Evolutionary conservation across 2,797 vertebrate species (phyloP).

Genomic region (Falco naumanni): DNA sequence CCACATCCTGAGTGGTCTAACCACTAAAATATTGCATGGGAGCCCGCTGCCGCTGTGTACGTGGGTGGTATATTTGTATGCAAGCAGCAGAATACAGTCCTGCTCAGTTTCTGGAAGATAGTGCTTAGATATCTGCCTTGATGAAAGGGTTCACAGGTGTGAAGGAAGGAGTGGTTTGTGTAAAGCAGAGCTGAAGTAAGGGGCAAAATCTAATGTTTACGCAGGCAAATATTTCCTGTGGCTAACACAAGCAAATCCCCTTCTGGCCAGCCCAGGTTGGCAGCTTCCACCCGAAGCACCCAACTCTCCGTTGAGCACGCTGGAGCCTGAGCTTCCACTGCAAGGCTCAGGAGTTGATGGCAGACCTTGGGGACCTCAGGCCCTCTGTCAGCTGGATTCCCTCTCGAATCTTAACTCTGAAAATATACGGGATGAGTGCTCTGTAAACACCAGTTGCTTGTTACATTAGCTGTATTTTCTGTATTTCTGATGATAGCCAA

Average conservation of each 20-base stretch:
- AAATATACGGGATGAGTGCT: background rate
- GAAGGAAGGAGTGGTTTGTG: background rate
- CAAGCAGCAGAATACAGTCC: accelerated
- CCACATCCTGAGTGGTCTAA: slow-evolving; percentile 55
- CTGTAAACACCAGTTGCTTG: accelerated
- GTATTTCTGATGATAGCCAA: background rate
- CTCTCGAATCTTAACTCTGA: background rate
- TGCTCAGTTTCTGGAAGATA: background rate
- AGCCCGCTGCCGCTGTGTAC: background rate
- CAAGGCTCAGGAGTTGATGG: background rate
- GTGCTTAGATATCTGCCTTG: background rate
- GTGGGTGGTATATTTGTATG: background rate
- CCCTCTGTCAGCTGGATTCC: background rate
- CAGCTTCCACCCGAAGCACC: background rate
- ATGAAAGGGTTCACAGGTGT: background rate
- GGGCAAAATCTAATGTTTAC: background rate
- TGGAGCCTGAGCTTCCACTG: background rate
- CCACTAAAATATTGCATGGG: background rate
- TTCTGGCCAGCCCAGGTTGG: background rate
- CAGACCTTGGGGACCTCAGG: accelerated
- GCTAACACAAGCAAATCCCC: background rate
- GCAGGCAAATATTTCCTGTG: background rate
- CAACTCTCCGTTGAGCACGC: background rate
- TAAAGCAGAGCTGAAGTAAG: background rate
- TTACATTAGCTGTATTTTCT: background rate